Percentiles rank a stretch among this genome's conserved stretches.
Evolutionary conservation across 2,113 vertebrate genomes (phyloP).

Genomic region (Orientallactaga bullata): DNA sequence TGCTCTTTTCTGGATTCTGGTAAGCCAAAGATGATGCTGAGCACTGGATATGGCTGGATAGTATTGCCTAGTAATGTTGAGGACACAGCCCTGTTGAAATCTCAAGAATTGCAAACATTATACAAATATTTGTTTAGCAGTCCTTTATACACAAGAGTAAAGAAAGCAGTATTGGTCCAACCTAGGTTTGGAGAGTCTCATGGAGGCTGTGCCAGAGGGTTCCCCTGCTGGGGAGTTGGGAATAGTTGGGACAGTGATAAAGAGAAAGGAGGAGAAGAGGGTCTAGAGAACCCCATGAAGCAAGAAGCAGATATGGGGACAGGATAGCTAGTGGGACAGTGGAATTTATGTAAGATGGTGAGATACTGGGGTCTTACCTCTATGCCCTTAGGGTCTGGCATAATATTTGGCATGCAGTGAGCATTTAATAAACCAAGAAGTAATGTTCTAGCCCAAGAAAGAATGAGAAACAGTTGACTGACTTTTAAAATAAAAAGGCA

Average conservation of each 20-base stretch:
- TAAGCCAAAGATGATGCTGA: background rate
- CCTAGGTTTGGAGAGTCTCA: background rate
- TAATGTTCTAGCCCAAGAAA: constrained; percentile 1
- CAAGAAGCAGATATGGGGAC: background rate
- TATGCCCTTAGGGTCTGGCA: background rate
- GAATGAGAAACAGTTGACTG: constrained; percentile 1
- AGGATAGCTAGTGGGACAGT: background rate
- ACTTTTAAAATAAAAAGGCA: background rate
- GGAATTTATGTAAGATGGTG: background rate
- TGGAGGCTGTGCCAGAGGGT: background rate
- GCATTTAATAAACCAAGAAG: constrained; percentile 39
- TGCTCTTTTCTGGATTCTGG: constrained; percentile 25
- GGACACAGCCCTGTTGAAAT: background rate
- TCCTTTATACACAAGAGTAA: background rate
- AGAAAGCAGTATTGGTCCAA: background rate
- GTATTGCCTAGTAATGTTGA: background rate
- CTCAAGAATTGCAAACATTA: background rate
- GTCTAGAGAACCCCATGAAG: background rate
- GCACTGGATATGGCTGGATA: background rate
- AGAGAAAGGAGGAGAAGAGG: background rate
- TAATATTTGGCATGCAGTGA: background rate
- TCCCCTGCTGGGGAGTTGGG: background rate
- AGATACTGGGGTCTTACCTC: background rate
- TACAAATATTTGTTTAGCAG: background rate
- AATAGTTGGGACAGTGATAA: background rate